phyloP scores from a whole-genome alignment of 2,113 vertebrate species.

The Laticauda colubrina region DNA sequence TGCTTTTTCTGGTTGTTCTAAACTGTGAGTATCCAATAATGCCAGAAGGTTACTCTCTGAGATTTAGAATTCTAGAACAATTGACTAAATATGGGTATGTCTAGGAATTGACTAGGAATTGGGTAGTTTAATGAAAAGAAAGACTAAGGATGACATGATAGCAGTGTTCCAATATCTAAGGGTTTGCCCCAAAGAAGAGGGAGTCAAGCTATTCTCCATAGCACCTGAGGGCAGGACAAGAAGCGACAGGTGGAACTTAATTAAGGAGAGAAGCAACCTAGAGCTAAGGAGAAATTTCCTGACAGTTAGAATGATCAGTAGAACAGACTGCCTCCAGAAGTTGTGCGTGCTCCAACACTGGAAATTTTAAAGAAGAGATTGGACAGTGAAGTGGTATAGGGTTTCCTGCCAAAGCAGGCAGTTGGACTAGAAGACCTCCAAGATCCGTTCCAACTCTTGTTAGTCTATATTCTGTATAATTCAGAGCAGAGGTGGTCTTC shows the following conservation, averaged over 20 bases:
- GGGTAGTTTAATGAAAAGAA: too few relatives aligned
- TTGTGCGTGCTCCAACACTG: neutral
- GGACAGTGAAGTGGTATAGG: neutral
- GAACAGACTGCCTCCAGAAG: too few relatives aligned
- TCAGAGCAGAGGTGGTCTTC: too few relatives aligned
- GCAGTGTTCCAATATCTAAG: too few relatives aligned
- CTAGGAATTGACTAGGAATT: too few relatives aligned
- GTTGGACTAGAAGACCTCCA: neutral
- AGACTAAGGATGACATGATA: too few relatives aligned
- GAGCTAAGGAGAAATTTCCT: neutral
- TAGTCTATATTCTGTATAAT: neutral
- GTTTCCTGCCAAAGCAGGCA: neutral
- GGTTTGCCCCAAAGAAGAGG: too few relatives aligned
- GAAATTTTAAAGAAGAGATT: neutral
- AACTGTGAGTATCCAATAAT: neutral
- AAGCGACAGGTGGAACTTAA: neutral
- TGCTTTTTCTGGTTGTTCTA: neutral
- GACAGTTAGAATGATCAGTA: neutral
- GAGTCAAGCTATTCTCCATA: neutral
- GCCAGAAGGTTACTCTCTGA: neutral
- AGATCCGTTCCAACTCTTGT: neutral
- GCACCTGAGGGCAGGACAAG: neutral
- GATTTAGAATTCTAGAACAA: neutral
- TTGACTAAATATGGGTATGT: too few relatives aligned
- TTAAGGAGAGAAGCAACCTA: neutral